phyloP scores from a whole-genome alignment of 92 coral and sea anemone species.

The Muricea muricata region DNA sequence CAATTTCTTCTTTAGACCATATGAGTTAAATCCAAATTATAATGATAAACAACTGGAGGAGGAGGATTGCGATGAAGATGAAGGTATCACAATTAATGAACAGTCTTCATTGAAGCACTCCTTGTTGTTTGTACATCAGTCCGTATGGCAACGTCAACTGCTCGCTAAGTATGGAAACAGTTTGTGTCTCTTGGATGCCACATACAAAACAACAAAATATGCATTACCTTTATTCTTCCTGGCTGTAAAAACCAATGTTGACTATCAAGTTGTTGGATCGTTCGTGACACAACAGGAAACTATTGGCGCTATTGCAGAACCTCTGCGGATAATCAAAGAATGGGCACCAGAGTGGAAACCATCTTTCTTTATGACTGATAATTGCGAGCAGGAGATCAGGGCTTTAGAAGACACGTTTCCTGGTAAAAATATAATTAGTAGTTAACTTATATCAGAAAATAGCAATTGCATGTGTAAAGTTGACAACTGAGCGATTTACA shows the following conservation, averaged over 20 bases:
- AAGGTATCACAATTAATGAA: constrained; percentile 31
- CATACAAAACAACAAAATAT: constrained; percentile 64
- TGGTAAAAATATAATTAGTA: not conserved
- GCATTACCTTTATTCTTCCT: constrained; percentile 70
- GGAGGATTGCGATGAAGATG: constrained; percentile 43
- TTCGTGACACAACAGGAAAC: constrained; percentile 62
- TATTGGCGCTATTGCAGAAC: constrained; percentile 52
- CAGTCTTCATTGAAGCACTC: constrained; percentile 24
- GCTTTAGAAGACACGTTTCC: not conserved
- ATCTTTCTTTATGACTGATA: constrained; percentile 56
- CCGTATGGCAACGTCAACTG: constrained; percentile 61
- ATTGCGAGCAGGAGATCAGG: constrained; percentile 54
- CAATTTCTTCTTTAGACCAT: constrained; percentile 54
- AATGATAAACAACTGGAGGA: not conserved
- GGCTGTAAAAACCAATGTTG: constrained; percentile 68
- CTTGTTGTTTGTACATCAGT: constrained; percentile 62
- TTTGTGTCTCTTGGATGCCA: constrained; percentile 68
- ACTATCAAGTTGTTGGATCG: constrained; percentile 56
- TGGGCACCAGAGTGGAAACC: constrained; percentile 70
- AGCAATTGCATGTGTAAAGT: not conserved
- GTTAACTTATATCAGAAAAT: not conserved
- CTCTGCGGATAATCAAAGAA: constrained; percentile 46
- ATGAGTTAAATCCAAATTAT: constrained; percentile 3
- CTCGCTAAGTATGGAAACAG: constrained; percentile 54
- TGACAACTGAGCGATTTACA: not conserved